These are phyloP conservation scores for Perizoma affinitatum DNA, from an alignment of 2,888 invertebrate genomes.

Conservation along the genomic window DNA sequence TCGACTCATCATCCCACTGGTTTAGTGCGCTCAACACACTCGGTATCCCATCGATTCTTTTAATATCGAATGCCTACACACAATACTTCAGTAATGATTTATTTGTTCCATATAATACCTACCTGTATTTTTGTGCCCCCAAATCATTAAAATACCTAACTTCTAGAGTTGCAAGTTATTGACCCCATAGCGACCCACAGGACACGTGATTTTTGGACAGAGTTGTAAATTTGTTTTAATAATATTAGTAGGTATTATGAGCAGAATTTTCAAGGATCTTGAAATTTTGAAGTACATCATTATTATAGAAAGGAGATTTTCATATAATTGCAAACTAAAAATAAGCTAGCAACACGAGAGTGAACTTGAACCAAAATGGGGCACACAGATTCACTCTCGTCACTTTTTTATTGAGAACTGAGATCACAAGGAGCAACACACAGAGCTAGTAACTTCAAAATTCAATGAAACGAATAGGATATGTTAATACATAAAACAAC, in stretches of 20 bases:
- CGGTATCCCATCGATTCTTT: no score
- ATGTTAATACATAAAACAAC: conserved; percentile 54
- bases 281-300: conserved; percentile 9
- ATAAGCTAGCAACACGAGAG: conserved; percentile 57
- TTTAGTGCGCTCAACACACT: conserved; percentile 28
- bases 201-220: conserved; percentile 73
- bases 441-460: conserved; percentile 27
- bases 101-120: not conserved
- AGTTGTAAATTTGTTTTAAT: conserved; percentile 1
- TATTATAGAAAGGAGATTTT: conserved; percentile 30
- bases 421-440: conserved; percentile 42
- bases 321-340: conserved; percentile 30
- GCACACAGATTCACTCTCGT: conserved; percentile 54
- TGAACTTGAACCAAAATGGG: conserved; percentile 74
- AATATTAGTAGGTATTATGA: conserved; percentile 1
- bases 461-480: conserved; percentile 16
- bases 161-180: conserved; percentile 61
- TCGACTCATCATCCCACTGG: conserved; percentile 34
- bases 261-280: not conserved
- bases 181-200: conserved; percentile 77
- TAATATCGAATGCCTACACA: no score
- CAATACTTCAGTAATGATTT: no score
- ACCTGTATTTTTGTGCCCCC: conserved; percentile 14
- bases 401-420: conserved; percentile 41
- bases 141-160: conserved; percentile 14